Conservation (phyloP, 2,888 invertebrate species). For the Cryptus viduatorius region DNA sequence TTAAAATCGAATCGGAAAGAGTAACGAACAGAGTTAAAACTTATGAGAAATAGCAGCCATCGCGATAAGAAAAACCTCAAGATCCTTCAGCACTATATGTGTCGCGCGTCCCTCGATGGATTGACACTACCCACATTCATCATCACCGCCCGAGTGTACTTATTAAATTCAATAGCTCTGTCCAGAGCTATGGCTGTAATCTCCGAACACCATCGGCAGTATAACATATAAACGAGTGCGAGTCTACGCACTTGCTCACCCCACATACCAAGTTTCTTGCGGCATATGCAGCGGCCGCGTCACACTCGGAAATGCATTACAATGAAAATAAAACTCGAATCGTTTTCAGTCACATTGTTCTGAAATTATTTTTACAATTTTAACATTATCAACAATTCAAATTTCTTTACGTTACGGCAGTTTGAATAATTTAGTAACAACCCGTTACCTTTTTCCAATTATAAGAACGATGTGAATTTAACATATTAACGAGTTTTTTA, state of each 20-base stretch:
- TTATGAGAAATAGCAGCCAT: neutral
- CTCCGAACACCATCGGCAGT: conserved; percentile 50
- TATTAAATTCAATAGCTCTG: conserved; percentile 65
- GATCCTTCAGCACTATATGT: conserved; percentile 31
- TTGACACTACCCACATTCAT: conserved; percentile 74
- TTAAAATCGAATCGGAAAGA: neutral
- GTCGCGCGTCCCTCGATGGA: conserved; percentile 31
- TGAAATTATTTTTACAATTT: neutral
- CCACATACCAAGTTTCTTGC: conserved; percentile 51
- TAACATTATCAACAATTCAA: neutral
- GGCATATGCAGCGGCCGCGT: conserved; percentile 6
- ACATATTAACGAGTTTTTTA: no score
- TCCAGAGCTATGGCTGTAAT: conserved; percentile 56
- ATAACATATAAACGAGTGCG: conserved; percentile 28
- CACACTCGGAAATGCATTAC: neutral
- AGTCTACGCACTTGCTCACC: conserved; percentile 36
- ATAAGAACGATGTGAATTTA: no score
- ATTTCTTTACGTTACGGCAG: no score
- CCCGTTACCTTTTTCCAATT: no score
- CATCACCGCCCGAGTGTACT: conserved; percentile 65
- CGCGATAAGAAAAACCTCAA: conserved; percentile 4
- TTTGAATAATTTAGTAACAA: no score
- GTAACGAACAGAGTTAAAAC: neutral
- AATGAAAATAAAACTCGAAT: neutral
- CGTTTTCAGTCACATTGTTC: neutral